Evolutionary conservation across 2,797 vertebrate genomes (phyloP), one percentile per base, ranked within the genome.

Genomic region (Amblyopsis hoosieri): DNA sequence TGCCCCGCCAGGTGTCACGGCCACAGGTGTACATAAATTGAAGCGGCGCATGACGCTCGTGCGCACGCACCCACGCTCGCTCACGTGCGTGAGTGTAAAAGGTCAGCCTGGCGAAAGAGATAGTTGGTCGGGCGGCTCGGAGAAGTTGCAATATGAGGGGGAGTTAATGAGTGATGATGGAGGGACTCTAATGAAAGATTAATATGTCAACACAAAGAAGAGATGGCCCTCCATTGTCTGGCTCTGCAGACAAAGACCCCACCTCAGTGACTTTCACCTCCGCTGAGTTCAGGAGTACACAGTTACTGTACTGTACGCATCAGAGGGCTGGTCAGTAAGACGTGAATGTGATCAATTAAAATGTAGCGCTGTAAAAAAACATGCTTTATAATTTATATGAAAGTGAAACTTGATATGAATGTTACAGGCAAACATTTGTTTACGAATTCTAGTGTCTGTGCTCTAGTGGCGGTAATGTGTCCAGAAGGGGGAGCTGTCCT

Each of bases 121-220:
- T 66, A 65, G 72, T 51, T 31, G 61, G 64, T 69, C 19, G 45
- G 52, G 62, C 56, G 56, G 31, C n/a, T 3, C 47, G 64, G 56
- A 89, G 77, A 76, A 59, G 85, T 79, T 58, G 80, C 67, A 65
- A 75, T 12, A 3, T 60, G 60, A 78, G 70, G 60, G 19, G 81
- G 33, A 86, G 91, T 93, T 80, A 92, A 94, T 93, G 91, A 95
- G 92, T 90, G 92, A 96, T 95, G 91, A 90, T 83, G 81, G 80
- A 81, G 79, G 85, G 82, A 81, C 83, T 76, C 76, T 91, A 88
- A 91, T 94, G 83, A 89, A 94, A 93, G 81, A 93, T 93, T 93
- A 90, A 94, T 94, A 90, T 47, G 65, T 81, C 73, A 67, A 64
- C 62, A 76, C 67, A 63, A 69, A 72, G 74, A 58, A 57, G 59